phyloP scores from a whole-genome alignment of 2,888 invertebrate genomes.

The Fissipunctia ypsillon region DNA sequence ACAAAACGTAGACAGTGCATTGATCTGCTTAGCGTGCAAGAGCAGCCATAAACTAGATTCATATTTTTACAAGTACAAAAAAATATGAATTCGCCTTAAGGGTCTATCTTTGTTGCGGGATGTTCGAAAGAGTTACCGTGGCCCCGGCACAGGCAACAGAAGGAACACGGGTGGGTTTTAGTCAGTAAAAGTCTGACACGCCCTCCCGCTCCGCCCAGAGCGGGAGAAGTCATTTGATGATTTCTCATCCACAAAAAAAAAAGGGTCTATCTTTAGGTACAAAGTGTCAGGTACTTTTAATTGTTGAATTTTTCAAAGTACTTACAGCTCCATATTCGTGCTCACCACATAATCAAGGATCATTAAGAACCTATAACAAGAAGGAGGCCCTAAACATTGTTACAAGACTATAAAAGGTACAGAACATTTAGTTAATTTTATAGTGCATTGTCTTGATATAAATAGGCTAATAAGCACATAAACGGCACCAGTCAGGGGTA shows the following conservation, averaged over 20 bases:
- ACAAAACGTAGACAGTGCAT: not conserved
- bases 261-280: not conserved
- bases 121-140: no score
- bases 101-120: no score
- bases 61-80: not conserved
- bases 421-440: constrained; percentile 50
- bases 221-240: no score
- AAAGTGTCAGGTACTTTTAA: not conserved
- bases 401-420: constrained; percentile 39
- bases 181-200: no score
- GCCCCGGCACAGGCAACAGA: no score
- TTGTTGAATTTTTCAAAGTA: constrained; percentile 1
- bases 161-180: no score
- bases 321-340: constrained; percentile 8
- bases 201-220: no score
- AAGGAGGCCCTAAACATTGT: constrained; percentile 50
- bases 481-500: constrained; percentile 59
- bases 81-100: not conserved
- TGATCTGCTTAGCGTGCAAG: not conserved
- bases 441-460: constrained; percentile 64
- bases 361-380: constrained; percentile 43
- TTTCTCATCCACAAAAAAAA: no score
- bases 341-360: constrained; percentile 8
- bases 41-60: not conserved
- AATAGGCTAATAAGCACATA: constrained; percentile 63